phyloP scores from a whole-genome alignment of 1,140 invertebrate species.

The Drosophila yakuba region DNA sequence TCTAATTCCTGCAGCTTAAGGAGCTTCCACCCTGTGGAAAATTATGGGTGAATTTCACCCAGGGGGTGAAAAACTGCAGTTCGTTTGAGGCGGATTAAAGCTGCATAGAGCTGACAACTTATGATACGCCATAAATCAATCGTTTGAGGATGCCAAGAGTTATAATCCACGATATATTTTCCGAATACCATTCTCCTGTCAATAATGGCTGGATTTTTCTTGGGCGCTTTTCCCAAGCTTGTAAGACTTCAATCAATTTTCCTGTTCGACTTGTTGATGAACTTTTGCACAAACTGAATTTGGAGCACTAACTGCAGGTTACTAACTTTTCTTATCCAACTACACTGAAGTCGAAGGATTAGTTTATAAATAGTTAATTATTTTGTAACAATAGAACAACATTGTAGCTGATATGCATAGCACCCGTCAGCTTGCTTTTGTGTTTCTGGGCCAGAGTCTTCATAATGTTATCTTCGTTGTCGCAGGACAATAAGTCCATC shows the following conservation, averaged over 20 bases:
- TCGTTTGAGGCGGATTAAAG: conserved; percentile 32
- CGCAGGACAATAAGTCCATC: conserved; percentile 9
- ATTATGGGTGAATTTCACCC: conserved; percentile 10
- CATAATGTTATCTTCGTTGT: background rate
- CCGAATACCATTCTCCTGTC: conserved; percentile 5
- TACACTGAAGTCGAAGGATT: conserved; percentile 4
- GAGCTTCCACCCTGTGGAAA: conserved; percentile 21
- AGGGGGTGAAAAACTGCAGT: conserved; percentile 13
- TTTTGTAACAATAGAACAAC: background rate
- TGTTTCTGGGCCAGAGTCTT: no score
- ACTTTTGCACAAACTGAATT: conserved; percentile 35
- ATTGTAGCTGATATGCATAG: no score
- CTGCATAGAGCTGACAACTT: conserved; percentile 33
- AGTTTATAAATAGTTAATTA: background rate
- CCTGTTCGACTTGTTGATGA: conserved; percentile 18
- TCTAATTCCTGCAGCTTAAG: conserved; percentile 40
- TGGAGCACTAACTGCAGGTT: conserved; percentile 39
- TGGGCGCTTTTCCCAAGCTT: conserved; percentile 21
- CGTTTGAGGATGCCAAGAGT: background rate
- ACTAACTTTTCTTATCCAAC: conserved; percentile 3
- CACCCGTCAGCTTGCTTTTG: no score
- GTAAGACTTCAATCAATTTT: conserved; percentile 36
- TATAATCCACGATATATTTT: background rate
- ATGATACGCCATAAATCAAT: conserved; percentile 27
- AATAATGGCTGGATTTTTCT: conserved; percentile 7